Percentiles rank a stretch among this genome's conserved stretches.
These are phyloP conservation scores for Stigmatopora argus DNA, from an alignment of 2,113 vertebrate genomes.

Conservation along the genomic window DNA sequence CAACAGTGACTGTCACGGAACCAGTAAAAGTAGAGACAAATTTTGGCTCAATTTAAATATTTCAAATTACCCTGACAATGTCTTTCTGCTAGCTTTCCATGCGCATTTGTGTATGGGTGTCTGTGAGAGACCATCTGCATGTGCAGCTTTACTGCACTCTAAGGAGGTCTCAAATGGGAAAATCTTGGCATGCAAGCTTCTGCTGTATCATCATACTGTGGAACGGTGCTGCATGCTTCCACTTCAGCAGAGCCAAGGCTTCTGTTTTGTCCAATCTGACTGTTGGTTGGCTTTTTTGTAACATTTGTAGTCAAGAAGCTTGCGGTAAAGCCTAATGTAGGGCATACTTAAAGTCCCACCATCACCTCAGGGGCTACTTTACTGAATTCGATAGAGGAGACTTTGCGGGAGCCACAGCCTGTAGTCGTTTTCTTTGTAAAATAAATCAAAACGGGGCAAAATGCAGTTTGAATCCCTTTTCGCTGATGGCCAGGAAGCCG, in stretches of 20 bases:
- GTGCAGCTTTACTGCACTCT: slow-evolving; percentile 25
- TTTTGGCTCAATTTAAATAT: slow-evolving; percentile 13
- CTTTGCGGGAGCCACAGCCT: too few relatives aligned
- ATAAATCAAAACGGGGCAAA: too few relatives aligned
- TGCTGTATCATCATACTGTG: slow-evolving; percentile 4
- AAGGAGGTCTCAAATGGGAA: slow-evolving; percentile 19
- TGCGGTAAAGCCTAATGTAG: background rate
- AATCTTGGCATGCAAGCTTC: slow-evolving; percentile 23
- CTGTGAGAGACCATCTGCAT: slow-evolving; percentile 24
- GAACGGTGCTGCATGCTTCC: background rate
- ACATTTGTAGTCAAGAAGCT: slow-evolving; percentile 2
- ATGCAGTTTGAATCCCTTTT: too few relatives aligned
- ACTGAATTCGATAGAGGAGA: too few relatives aligned
- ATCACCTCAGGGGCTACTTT: too few relatives aligned
- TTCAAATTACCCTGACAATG: background rate
- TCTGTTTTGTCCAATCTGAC: slow-evolving; percentile 7
- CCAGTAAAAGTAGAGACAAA: slow-evolving; percentile 12
- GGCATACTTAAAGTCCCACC: background rate
- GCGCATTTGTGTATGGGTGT: slow-evolving; percentile 7
- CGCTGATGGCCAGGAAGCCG: too few relatives aligned
- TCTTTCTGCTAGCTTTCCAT: background rate
- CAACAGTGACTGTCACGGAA: slow-evolving; percentile 14
- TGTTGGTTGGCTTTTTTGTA: slow-evolving; percentile 13
- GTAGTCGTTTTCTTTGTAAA: too few relatives aligned
- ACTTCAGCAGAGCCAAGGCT: background rate